Evolutionary conservation across 2,888 invertebrate species (phyloP), one percentile per base, ranked within the genome.

Genomic region (Plebejus melissa): DNA sequence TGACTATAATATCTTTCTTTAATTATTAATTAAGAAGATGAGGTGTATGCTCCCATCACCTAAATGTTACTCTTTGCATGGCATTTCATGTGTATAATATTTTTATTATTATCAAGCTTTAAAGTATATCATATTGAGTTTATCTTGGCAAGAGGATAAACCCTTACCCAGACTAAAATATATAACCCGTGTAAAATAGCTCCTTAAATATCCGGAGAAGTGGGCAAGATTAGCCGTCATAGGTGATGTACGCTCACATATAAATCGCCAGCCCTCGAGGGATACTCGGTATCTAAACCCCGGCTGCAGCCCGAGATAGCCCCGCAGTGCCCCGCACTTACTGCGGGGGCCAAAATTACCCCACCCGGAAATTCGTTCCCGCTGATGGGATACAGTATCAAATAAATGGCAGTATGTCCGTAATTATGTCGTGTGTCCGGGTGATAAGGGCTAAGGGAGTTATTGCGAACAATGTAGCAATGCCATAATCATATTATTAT

Each of bases 151-250:
- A 1, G 7, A 58, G 22, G 13, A 54, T 16, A 58, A 28, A 6
- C 65, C 13, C 32, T 36, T 32, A 28, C 32, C 28, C 65, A 13
- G 32, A 32, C 65, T 11, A 32, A 28, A 65, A 11, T 28, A 65
- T 32, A 22, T 28, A 65, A 28, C 28, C 28, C 28, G 28, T 1
- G 28, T 58, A 58, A 58, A 58, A 58, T 58, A 58, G 60, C 22
- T 65, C 65, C 65, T 65, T 65, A 36, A 65, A 60, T 65, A 36
- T 65, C 65, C 32, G 13, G 65, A 65, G 65, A 36, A 65, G 65
- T 65, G 65, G 16, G 9, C 65, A 13, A 36, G 65, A 65, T 65
- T 65, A 65, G 65, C 65, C 65, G 65, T 65, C 65, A 65, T 65
- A 65, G 32, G 65, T 65, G 65, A 65, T 65, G 32, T 16, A 65